Percentiles rank a stretch among this genome's conserved stretches.
Evolutionary conservation across 2,797 vertebrate genomes (phyloP).

Genomic region (Gymnodraco acuticeps): DNA sequence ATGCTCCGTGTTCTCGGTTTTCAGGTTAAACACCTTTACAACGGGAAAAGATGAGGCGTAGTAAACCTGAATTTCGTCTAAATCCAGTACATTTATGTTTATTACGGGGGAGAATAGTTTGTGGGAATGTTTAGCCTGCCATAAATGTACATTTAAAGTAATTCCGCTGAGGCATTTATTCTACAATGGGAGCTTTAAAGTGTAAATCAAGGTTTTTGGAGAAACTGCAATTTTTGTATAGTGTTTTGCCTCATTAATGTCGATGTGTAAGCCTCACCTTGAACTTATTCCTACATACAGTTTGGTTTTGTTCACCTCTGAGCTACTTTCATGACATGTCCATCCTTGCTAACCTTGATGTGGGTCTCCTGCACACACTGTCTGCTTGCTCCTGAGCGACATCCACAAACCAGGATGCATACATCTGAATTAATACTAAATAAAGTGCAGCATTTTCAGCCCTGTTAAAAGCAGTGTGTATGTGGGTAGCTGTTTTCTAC

Average conservation of each 20-base stretch:
- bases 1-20: neutral
- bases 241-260: neutral
- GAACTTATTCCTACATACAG: neutral
- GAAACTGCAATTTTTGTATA: no score
- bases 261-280: neutral
- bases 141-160: neutral
- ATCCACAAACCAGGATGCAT: neutral
- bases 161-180: neutral
- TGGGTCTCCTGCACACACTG: neutral
- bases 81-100: neutral
- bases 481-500: slow-evolving; percentile 23
- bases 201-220: neutral
- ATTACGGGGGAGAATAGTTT: fast-evolving
- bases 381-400: neutral
- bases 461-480: neutral
- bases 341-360: neutral
- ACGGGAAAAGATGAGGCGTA: neutral
- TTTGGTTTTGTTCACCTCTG: neutral
- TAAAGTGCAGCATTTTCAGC: neutral
- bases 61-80: neutral
- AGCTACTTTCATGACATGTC: slow-evolving; percentile 6
- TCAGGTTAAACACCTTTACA: slow-evolving; percentile 51
- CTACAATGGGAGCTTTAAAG: neutral
- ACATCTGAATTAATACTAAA: neutral
- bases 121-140: fast-evolving